Evolutionary conservation across 2,113 vertebrate genomes (phyloP), one percentile per base, ranked within the genome.

Genomic region (Colossoma macropomum): DNA sequence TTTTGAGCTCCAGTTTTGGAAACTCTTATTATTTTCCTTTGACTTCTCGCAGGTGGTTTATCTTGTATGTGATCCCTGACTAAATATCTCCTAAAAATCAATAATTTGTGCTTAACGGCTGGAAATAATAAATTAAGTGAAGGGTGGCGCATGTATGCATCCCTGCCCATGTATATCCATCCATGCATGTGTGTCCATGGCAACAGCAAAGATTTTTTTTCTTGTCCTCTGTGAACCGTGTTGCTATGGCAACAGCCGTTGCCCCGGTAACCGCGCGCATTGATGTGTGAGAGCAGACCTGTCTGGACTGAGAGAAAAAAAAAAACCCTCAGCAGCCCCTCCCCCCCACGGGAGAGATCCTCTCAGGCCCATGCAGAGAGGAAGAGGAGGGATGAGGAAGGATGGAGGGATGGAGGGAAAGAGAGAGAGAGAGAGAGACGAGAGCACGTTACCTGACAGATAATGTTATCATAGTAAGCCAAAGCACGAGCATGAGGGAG

Each of bases 381-480:
- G 87, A 75, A 79, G 90, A 85, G 60, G 88, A 89, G 89, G 88
- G 41, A 45, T 88, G 82, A 89, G 89, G 87, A 77, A 79, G 90
- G 86, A 90, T 65, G 62, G 88, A 89, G 89, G 88, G 41, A 45
- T 88, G 82, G 88, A 92, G 68, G 62, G 88, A 88, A 59, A 65
- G 88, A 88, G 89, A 89, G 34, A 45, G 87, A 87, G 89, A 93
- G 92, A 90, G 85, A 94, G 93, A 94, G 92, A 93, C 90, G 88
- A 93, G 91, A 94, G 94, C 91, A 95, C 95, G 89, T 94, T 91
- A 96, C 92, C 91, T 91, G 96, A 92, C 95, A 96, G 95, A 95
- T 92, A 95, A 95, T 92, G 93, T 95, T 96, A 96, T 95, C 90
- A 90, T 94, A 95, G 94, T 88, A 94, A 96, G 95, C 93, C 92